Evolutionary conservation across 1,140 invertebrate genomes (phyloP).

Genomic region (Neelides sp.): DNA sequence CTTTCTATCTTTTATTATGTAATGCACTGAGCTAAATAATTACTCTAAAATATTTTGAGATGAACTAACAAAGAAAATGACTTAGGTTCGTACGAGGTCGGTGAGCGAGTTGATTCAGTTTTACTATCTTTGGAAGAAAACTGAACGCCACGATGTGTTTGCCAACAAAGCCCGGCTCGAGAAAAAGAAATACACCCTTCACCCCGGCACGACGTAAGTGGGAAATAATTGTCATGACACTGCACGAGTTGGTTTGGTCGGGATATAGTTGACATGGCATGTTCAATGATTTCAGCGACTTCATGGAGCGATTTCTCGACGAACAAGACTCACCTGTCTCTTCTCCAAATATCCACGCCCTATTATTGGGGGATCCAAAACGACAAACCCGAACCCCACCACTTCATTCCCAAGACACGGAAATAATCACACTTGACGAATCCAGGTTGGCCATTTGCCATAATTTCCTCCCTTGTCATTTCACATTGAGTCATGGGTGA

Average conservation of each 20-base stretch:
- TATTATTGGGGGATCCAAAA: slow-evolving; percentile 51
- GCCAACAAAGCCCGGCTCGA: slow-evolving; percentile 68
- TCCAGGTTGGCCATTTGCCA: slow-evolving; percentile 36
- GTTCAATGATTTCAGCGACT: slow-evolving; percentile 48
- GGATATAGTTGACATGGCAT: no score
- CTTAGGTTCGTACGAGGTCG: slow-evolving; percentile 72
- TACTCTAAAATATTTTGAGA: background rate
- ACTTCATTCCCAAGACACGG: slow-evolving; percentile 33
- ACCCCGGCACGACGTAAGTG: slow-evolving; percentile 58
- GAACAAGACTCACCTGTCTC: slow-evolving; percentile 53
- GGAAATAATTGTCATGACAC: background rate
- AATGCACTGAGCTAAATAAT: background rate
- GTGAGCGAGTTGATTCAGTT: slow-evolving; percentile 94
- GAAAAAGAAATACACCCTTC: slow-evolving; percentile 74
- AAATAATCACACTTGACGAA: slow-evolving; percentile 36
- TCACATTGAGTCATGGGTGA: slow-evolving; percentile 36
- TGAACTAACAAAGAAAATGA: slow-evolving; percentile 12
- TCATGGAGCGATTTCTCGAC: slow-evolving; percentile 74
- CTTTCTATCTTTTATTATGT: background rate
- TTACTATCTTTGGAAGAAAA: slow-evolving; percentile 99
- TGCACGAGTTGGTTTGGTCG: no score
- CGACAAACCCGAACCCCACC: slow-evolving; percentile 38
- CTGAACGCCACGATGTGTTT: slow-evolving; percentile 87
- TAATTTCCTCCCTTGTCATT: slow-evolving; percentile 40
- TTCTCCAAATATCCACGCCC: slow-evolving; percentile 46